Evolutionary conservation across 2,113 vertebrate species (phyloP), one percentile per base, ranked within the genome.

Genomic region (Panthera uncia): DNA sequence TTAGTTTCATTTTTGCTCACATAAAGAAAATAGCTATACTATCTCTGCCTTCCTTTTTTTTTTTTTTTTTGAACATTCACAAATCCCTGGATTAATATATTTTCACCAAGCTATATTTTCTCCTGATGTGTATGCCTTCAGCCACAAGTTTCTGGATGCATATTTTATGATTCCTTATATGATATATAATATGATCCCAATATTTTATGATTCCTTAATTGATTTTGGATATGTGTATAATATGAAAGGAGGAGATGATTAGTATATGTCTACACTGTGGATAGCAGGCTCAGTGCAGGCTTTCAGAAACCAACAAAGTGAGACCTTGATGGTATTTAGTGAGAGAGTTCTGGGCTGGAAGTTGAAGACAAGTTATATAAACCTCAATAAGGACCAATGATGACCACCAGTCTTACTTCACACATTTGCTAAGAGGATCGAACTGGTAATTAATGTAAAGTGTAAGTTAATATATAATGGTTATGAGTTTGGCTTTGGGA

Each of bases 51-150:
- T 81, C 48, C 33, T 94, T 69, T 63, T 63, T 45, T 74, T 41
- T 74, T 41, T 41, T 74, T 74, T 27, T 16, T 45, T 89, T 91
- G 23, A 88, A 71, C 50, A 61, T 52, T 95, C 25, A 92, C 61
- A 98, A 80, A 90, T 91, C 19, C 18, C 90, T 21, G 31, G 92
- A 95, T 94, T 88, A 61, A 50, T 82, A 71, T 79, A 74, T 95
- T 95, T 97, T 95, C 63, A 97, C 48, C 82, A 83, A 71, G 33
- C 31, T 97, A 6, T 25, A n/a, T 95, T 76, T 92, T 80, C 57
- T n/a, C 50, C 48, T 50, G n/a, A 41, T 73, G 3, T 68, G 0
- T 83, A 57, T 93, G 29, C 38, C 57, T 97, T 91, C 90, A 78
- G 36, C 57, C 78, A 73, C 15, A 93, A 66, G 8, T 93, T 96